Evolutionary conservation across 1,140 invertebrate species (phyloP), one percentile per base, ranked within the genome.

Genomic region (Drosophila yakuba): DNA sequence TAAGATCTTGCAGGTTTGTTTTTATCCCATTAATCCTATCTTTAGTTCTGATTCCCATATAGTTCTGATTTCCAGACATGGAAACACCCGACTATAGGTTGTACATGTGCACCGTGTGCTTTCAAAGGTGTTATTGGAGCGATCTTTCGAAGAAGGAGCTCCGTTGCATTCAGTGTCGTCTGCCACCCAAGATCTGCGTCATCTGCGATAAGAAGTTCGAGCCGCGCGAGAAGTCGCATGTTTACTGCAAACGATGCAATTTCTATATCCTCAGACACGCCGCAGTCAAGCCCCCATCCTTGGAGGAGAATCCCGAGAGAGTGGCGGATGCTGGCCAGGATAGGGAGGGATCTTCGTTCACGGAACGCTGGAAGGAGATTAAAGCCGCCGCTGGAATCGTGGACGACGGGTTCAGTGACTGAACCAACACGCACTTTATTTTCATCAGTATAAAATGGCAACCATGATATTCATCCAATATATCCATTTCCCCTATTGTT

Each of bases 101-200:
- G 50, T 52, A 36, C 32, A 52, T 52, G 50, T 52, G 50, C 32
- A 52, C 32, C 50, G 3, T 6, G 10, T 52, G 50, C 15, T 36
- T 52, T 14, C 11, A 12, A 36, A 17, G 32, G 36, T 52, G 11
- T 5, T 15, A 20, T 0, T 52, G 50, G 32, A 20, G 3, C 15
- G 50, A 52, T 7, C 32, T 52, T 0, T 52, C 50, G 32, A 11
- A 12, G n/a, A 36, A 20, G 32, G 50, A 52, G 12, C 50, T 20
- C 32, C 50, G 50, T 0, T 52, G 50, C 17, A 5, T 6, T 7
- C 32, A 15, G 11, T 52, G 50, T 11, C 10, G 32, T 12, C 12
- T 52, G 50, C 15, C 10, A 1, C 10, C 32, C 4, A 52, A 36
- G 11, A 12, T 12, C 1, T 52, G 50, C 7, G 15, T 3, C 4